A percentile compares a stretch with the other conserved stretches of the same genome.
Evolutionary conservation across 1,140 invertebrate genomes (phyloP).

Genomic region (Thereuonema tuberculata): DNA sequence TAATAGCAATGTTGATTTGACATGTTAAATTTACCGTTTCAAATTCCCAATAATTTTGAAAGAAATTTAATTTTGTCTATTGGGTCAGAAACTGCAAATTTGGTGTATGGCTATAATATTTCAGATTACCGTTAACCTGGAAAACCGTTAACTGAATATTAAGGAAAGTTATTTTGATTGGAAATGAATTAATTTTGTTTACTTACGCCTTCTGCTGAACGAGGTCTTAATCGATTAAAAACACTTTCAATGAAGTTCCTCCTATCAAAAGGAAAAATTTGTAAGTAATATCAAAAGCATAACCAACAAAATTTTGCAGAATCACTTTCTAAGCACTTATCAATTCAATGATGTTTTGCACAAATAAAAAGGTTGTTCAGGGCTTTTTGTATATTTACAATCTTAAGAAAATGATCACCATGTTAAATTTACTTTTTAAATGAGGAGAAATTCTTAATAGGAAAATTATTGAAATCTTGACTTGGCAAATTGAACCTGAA

Average conservation of each 20-base stretch:
- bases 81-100: too few relatives aligned
- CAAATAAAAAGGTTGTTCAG: neutral
- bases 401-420: neutral
- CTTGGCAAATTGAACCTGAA: neutral
- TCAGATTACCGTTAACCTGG: too few relatives aligned
- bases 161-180: too few relatives aligned
- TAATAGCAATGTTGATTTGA: too few relatives aligned
- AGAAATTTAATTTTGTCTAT: too few relatives aligned
- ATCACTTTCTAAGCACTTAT: constrained; percentile 13
- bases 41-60: too few relatives aligned
- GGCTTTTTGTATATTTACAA: neutral
- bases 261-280: constrained; percentile 33
- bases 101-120: too few relatives aligned
- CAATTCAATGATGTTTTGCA: constrained; percentile 10
- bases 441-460: neutral
- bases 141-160: too few relatives aligned
- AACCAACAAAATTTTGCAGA: neutral
- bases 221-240: constrained; percentile 46
- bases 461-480: neutral
- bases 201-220: constrained; percentile 45
- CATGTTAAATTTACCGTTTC: too few relatives aligned
- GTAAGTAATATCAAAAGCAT: constrained; percentile 1
- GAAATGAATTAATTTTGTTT: neutral
- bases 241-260: constrained; percentile 45
- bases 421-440: neutral